Conservation (phyloP, 2,797 vertebrate species). For the Distichodus sexfasciatus region DNA sequence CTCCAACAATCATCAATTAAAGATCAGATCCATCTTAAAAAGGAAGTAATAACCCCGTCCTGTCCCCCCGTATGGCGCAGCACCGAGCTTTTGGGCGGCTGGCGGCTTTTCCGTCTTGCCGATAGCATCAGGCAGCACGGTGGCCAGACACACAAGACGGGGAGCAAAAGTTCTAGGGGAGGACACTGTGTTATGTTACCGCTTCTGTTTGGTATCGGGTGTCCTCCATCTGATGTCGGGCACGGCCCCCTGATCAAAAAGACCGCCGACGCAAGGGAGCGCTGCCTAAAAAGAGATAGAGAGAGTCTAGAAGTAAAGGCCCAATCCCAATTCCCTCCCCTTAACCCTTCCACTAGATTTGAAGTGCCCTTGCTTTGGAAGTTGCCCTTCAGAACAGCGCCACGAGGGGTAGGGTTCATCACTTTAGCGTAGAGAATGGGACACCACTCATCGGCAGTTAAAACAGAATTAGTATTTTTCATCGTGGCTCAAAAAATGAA, state of each 20-base stretch:
- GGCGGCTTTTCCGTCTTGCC: conserved; percentile 57
- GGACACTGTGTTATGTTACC: conserved; percentile 72
- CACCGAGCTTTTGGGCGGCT: conserved; percentile 44
- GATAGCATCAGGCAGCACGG: conserved; percentile 62
- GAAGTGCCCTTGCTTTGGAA: too few relatives aligned
- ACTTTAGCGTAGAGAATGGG: too few relatives aligned
- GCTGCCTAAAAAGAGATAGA: conserved; percentile 52
- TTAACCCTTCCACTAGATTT: too few relatives aligned
- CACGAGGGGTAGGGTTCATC: too few relatives aligned
- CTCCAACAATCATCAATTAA: conserved; percentile 32
- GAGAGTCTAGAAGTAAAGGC: conserved; percentile 42
- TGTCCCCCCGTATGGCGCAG: conserved; percentile 38
- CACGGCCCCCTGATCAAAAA: conserved; percentile 75
- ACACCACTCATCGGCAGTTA: too few relatives aligned
- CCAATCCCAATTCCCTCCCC: conserved; percentile 26
- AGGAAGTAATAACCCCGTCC: conserved; percentile 37
- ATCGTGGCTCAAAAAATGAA: too few relatives aligned
- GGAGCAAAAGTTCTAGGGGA: conserved; percentile 57
- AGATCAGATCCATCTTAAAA: conserved; percentile 28
- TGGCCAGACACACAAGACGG: conserved; percentile 62
- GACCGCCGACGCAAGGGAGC: conserved; percentile 53
- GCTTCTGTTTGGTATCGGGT: conserved; percentile 68
- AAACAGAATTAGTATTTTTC: too few relatives aligned
- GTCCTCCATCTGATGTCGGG: conserved; percentile 68
- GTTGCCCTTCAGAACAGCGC: too few relatives aligned